Conservation (phyloP, 2,888 invertebrate species). For the Apantesis nais region DNA sequence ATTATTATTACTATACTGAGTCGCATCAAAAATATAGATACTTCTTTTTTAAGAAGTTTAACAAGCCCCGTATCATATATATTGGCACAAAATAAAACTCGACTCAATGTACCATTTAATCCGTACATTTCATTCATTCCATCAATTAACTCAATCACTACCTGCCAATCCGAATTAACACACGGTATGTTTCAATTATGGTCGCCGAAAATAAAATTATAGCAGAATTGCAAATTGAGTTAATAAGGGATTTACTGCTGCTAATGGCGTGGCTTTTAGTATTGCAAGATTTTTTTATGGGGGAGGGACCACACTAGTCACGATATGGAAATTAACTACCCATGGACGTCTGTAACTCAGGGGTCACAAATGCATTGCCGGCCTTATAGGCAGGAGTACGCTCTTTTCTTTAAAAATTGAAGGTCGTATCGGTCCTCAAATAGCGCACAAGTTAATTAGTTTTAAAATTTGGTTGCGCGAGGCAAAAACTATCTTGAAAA, state of each 20-base stretch:
- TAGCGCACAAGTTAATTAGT: too few relatives aligned
- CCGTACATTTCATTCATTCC: constrained; percentile 34
- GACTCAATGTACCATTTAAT: constrained; percentile 16
- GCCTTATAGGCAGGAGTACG: too few relatives aligned
- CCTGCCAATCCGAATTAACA: constrained; percentile 34
- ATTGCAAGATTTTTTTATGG: neutral
- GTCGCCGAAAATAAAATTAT: constrained; percentile 13
- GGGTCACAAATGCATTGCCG: too few relatives aligned
- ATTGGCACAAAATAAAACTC: neutral
- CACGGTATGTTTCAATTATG: constrained; percentile 20
- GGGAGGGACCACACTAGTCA: too few relatives aligned
- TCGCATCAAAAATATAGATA: neutral
- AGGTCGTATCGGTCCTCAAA: too few relatives aligned
- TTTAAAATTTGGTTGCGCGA: too few relatives aligned
- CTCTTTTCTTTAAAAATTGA: too few relatives aligned
- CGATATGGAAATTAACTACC: too few relatives aligned
- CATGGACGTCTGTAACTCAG: too few relatives aligned
- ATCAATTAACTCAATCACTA: constrained; percentile 41
- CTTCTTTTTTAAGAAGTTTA: neutral
- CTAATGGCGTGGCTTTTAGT: constrained; percentile 1
- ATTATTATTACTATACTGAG: too few relatives aligned
- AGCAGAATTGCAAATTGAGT: constrained; percentile 2
- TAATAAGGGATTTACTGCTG: neutral
- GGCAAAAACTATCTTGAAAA: too few relatives aligned
- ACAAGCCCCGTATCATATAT: neutral